Percentiles rank a stretch among this genome's conserved stretches.
These are phyloP conservation scores for Toxotes lorentzi DNA, from an alignment of 2,797 vertebrate species.

Conservation along the genomic window DNA sequence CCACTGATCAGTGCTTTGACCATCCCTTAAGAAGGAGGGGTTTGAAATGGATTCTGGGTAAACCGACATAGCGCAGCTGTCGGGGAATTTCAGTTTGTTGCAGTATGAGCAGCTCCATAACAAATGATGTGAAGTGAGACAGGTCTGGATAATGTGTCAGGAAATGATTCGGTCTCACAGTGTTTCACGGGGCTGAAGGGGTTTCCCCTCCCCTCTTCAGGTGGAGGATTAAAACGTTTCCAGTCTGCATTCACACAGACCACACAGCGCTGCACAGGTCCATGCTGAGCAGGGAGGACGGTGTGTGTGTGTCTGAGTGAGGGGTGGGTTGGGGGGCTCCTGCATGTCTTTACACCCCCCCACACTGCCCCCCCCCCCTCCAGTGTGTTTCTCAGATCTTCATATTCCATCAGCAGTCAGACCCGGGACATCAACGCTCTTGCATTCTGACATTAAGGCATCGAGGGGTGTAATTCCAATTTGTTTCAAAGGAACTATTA, in stretches of 20 bases:
- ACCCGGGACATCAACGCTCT: conserved; percentile 78
- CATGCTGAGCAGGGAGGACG: conserved; percentile 31
- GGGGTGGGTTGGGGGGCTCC: conserved; percentile 1
- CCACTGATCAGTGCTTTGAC: too few relatives aligned
- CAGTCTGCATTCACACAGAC: conserved; percentile 18
- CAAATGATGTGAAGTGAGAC: too few relatives aligned
- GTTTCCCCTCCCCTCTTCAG: too few relatives aligned
- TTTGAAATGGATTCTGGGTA: too few relatives aligned
- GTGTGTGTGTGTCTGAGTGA: conserved; percentile 6
- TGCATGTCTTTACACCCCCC: conserved; percentile 43
- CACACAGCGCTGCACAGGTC: conserved; percentile 21
- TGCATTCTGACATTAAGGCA: conserved; percentile 85
- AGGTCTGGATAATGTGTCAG: too few relatives aligned
- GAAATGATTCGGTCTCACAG: too few relatives aligned
- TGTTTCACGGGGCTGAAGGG: too few relatives aligned
- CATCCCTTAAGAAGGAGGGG: too few relatives aligned
- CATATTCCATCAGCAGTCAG: conserved; percentile 67
- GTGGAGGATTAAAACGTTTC: conserved; percentile 35
- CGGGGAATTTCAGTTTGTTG: too few relatives aligned
- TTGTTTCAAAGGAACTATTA: conserved; percentile 95
- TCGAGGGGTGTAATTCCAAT: conserved; percentile 90
- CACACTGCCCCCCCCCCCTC: conserved; percentile 21
- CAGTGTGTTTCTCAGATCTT: conserved; percentile 60
- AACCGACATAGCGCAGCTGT: too few relatives aligned
- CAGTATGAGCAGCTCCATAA: too few relatives aligned